Evolutionary conservation across 2,888 invertebrate genomes (phyloP), one percentile per base, ranked within the genome.

Genomic region (Cerceris ruficornis): DNA sequence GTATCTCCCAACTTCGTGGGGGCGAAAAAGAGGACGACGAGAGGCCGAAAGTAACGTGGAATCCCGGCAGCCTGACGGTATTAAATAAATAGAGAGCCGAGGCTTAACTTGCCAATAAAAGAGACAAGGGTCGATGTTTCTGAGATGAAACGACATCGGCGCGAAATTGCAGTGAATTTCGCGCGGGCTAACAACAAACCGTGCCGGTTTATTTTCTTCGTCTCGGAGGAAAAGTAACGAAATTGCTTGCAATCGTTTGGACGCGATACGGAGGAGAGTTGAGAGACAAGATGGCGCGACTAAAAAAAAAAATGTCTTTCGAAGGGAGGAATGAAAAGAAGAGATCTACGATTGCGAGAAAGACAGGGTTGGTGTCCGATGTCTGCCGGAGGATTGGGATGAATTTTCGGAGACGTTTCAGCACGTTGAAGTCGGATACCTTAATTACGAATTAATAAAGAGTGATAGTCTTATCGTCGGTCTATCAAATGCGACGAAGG

Each of bases 401-500:
- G 75, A 85, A 83, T 61, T 83, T 82, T 68, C 59, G 66, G 71
- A 80, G 75, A 66, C 75, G 46, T 78, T 79, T 82, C 75, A 67
- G 66, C 72, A 75, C 66, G 75, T 81, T 68, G 86, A 90, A 89
- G 86, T 89, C 89, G 88, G 79, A 85, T 84, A 72, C 83, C 70
- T 76, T 87, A 86, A 89, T 90, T 87, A 88, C 77, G 81, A 87
- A 90, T 90, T 91, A 89, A 90, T 89, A 87, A 86, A 87, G 88
- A 88, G 89, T 89, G 88, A 90, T 88, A 88, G 89, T 88, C 88
- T 88, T 88, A 88, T 87, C 84, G 87, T 73, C 72, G 69, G 86
- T 84, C 88, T 86, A 89, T 90, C 88, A 90, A 88, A 87, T 84
- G 75, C 80, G 54, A 17, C 41, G 42, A 52, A n/a, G 28, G 43